A percentile compares a stretch with the other conserved stretches of the same genome.
Evolutionary conservation across 2,888 invertebrate species (phyloP).

Genomic region (Andrena hattorfiana): DNA sequence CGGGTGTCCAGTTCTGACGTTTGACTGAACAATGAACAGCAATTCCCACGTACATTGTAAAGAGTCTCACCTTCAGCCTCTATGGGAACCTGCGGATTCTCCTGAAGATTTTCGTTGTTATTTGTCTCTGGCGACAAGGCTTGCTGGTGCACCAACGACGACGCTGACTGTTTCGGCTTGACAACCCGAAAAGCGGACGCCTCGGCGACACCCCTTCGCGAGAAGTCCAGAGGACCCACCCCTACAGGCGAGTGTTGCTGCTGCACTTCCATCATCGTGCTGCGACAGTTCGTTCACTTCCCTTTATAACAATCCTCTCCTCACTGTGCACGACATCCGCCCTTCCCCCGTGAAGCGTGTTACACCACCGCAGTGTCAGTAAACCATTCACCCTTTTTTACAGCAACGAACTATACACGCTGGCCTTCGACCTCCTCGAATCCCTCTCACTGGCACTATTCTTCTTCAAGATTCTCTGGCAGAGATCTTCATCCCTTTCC

Average conservation of each 20-base stretch:
- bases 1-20: too few relatives aligned
- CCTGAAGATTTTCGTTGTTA: conserved; percentile 78
- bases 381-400: conserved; percentile 47
- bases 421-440: not conserved
- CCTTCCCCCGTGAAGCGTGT: conserved; percentile 10
- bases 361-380: conserved; percentile 35
- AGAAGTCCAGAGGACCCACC: conserved; percentile 84
- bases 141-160: conserved; percentile 76
- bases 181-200: conserved; percentile 84
- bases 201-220: conserved; percentile 83
- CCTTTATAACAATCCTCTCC: conserved; percentile 52
- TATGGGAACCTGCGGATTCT: conserved; percentile 75
- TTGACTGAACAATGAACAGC: too few relatives aligned
- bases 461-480: conserved; percentile 12
- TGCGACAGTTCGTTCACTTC: conserved; percentile 51
- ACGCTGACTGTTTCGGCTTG: conserved; percentile 81
- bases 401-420: conserved; percentile 32
- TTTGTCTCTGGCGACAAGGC: conserved; percentile 74
- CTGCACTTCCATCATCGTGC: conserved; percentile 82
- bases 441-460: conserved; percentile 47
- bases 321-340: conserved; percentile 69
- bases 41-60: not conserved
- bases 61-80: conserved; percentile 75
- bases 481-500: conserved; percentile 17
- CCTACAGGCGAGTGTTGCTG: conserved; percentile 84